Evolutionary conservation across 2,113 vertebrate species (phyloP).

Genomic region (Todiramphus saurophagus): DNA sequence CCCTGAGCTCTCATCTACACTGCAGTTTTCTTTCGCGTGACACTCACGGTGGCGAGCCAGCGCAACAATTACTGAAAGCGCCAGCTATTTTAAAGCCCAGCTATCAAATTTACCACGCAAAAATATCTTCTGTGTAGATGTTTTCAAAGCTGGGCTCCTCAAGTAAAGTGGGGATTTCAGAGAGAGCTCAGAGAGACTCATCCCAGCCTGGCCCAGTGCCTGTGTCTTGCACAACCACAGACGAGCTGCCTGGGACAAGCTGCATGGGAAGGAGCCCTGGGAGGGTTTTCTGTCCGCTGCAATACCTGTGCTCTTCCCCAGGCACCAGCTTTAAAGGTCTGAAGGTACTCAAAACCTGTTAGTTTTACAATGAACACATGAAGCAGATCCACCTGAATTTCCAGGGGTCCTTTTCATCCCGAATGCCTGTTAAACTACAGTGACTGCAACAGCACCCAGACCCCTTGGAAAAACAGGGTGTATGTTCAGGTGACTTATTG

Average conservation of each 20-base stretch:
- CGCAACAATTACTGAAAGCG: not conserved
- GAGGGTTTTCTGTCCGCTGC: not conserved
- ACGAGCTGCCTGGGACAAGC: not conserved
- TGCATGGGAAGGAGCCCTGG: not conserved
- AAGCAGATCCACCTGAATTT: not conserved
- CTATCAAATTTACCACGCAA: not conserved
- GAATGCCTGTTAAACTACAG: not conserved
- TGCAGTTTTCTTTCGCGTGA: not conserved
- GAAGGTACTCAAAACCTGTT: not conserved
- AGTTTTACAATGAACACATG: not conserved
- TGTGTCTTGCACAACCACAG: not conserved
- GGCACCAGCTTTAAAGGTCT: not conserved
- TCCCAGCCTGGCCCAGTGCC: not conserved
- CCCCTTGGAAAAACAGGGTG: not conserved
- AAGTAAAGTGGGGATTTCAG: not conserved
- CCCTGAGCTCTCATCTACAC: not conserved
- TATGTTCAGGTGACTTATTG: not conserved
- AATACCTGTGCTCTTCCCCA: not conserved
- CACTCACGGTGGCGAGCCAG: not conserved
- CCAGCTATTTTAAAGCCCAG: not conserved
- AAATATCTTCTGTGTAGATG: not conserved
- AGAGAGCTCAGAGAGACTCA: not conserved
- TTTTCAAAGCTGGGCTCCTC: not conserved
- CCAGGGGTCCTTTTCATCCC: not conserved
- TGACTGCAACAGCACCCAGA: not conserved